Percentiles rank a stretch among this genome's conserved stretches.
phyloP scores from a whole-genome alignment of 2,888 invertebrate species.

The Thereva nobilitata region DNA sequence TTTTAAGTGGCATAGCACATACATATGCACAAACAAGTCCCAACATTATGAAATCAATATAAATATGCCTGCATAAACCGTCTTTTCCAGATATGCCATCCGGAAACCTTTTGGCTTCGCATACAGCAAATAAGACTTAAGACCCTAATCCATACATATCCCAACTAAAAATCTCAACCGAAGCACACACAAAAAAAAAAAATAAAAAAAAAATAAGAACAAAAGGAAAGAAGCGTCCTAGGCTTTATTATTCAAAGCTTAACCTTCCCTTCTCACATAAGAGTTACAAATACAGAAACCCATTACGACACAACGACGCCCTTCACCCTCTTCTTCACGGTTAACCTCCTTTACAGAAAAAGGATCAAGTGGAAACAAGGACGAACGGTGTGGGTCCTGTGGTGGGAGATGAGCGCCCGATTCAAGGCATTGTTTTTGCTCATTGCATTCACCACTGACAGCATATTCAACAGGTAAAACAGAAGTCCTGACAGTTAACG shows the following conservation, averaged over 20 bases:
- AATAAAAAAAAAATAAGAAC: conserved; percentile 4
- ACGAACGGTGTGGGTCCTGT: background rate
- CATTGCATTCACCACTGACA: conserved; percentile 32
- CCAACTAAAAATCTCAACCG: conserved; percentile 29
- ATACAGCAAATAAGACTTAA: conserved; percentile 27
- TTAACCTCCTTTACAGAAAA: no score
- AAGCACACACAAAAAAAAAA: conserved; percentile 29
- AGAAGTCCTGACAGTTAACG: conserved; percentile 40
- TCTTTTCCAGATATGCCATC: conserved; percentile 24
- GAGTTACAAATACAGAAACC: conserved; percentile 35
- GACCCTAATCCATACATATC: conserved; percentile 31
- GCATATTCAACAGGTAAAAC: conserved; percentile 40
- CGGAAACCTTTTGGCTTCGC: background rate
- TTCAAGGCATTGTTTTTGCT: conserved; percentile 30
- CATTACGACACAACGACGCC: conserved; percentile 15
- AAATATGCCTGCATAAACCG: conserved; percentile 8
- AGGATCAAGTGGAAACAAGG: background rate
- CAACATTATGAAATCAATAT: no score
- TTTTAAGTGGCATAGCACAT: no score
- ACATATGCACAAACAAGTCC: no score
- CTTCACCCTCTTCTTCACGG: no score
- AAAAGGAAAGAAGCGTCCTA: conserved; percentile 16
- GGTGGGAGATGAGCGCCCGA: background rate
- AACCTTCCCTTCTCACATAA: conserved; percentile 30
- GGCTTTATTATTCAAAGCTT: conserved; percentile 35